Conservation (phyloP, 2,888 invertebrate species). For the Watsonalla binaria region DNA sequence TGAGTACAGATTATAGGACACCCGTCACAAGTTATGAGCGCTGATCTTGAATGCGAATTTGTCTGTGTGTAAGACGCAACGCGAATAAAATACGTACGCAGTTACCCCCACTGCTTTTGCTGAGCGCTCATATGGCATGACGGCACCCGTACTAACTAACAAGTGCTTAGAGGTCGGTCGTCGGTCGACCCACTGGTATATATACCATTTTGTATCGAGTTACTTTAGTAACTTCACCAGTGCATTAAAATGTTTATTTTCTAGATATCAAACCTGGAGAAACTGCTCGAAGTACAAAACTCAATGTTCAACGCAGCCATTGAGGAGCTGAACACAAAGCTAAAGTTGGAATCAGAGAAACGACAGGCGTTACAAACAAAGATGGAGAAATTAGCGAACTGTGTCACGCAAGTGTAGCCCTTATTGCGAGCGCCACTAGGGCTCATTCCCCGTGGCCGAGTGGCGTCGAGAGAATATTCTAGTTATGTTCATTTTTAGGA, state of each 20-base stretch:
- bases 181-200: too few relatives aligned
- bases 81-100: too few relatives aligned
- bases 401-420: slow-evolving; percentile 84
- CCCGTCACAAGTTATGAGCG: too few relatives aligned
- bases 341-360: slow-evolving; percentile 81
- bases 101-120: too few relatives aligned
- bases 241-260: slow-evolving; percentile 6
- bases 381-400: slow-evolving; percentile 83
- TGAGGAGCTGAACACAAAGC: slow-evolving; percentile 80
- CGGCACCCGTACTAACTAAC: too few relatives aligned
- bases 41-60: too few relatives aligned
- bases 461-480: slow-evolving; percentile 29
- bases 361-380: slow-evolving; percentile 81
- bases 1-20: too few relatives aligned
- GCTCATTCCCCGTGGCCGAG: slow-evolving; percentile 20
- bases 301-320: slow-evolving; percentile 79
- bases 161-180: too few relatives aligned
- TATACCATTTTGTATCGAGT: too few relatives aligned
- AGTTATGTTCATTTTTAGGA: slow-evolving; percentile 38
- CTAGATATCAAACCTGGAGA: slow-evolving; percentile 79
- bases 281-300: slow-evolving; percentile 78
- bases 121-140: too few relatives aligned
- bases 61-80: too few relatives aligned
- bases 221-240: too few relatives aligned
- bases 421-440: slow-evolving; percentile 19